Evolutionary conservation across 92 coral and sea anemone genomes (phyloP).

Genomic region (Umimayanthus kanabou): DNA sequence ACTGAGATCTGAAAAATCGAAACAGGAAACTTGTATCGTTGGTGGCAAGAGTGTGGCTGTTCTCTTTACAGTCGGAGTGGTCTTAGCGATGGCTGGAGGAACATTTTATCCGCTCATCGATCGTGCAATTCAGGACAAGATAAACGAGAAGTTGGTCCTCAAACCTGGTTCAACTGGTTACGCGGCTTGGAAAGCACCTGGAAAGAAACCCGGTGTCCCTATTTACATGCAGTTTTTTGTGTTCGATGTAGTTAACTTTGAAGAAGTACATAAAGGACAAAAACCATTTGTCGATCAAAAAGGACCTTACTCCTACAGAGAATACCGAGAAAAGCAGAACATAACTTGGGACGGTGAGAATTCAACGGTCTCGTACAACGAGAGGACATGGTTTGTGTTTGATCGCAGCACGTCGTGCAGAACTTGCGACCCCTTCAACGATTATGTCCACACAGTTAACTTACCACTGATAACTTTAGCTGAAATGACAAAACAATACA

Average conservation of each 20-base stretch:
- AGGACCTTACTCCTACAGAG: constrained; percentile 93
- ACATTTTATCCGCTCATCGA: constrained; percentile 70
- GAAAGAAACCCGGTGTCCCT: constrained; percentile 64
- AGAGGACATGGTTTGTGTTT: constrained; percentile 73
- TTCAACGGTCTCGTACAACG: constrained; percentile 79
- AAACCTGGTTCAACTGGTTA: constrained; percentile 67
- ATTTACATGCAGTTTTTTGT: constrained; percentile 79
- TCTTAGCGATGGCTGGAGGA: constrained; percentile 60
- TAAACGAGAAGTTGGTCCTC: constrained; percentile 67
- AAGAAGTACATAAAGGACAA: constrained; percentile 59
- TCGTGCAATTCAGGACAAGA: constrained; percentile 67
- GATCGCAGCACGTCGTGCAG: constrained; percentile 78
- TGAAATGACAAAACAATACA: constrained; percentile 50
- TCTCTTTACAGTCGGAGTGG: constrained; percentile 68
- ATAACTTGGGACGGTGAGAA: constrained; percentile 70
- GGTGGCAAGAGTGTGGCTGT: constrained; percentile 76
- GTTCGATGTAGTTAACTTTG: constrained; percentile 63
- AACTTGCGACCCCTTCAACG: constrained; percentile 66
- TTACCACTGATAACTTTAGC: constrained; percentile 79
- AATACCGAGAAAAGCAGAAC: constrained; percentile 73
- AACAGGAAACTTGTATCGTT: constrained; percentile 53
- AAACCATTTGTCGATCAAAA: constrained; percentile 66
- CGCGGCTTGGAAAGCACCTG: constrained; percentile 68
- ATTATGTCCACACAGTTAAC: constrained; percentile 67
- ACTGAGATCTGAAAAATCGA: constrained; percentile 4